Evolutionary conservation across 2,797 vertebrate genomes (phyloP).

Genomic region (Anableps anableps): DNA sequence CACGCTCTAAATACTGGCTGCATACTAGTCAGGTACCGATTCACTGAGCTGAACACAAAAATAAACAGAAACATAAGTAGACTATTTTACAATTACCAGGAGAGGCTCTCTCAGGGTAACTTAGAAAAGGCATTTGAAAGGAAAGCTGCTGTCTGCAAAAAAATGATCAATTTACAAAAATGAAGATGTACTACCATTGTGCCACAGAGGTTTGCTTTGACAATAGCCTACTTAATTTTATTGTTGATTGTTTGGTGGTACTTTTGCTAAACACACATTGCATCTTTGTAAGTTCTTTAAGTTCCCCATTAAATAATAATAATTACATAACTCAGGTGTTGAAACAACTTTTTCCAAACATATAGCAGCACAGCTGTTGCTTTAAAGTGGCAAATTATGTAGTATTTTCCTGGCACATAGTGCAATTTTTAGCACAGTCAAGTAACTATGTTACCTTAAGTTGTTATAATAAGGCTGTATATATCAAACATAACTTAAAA

Average conservation of each 20-base stretch:
- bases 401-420: no score
- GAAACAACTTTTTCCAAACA: background rate
- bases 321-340: background rate
- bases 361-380: background rate
- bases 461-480: no score
- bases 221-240: background rate
- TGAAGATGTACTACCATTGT: background rate
- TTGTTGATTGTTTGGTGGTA: background rate
- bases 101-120: background rate
- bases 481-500: no score
- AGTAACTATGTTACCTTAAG: no score
- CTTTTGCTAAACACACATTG: background rate
- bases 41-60: background rate
- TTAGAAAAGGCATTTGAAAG: background rate
- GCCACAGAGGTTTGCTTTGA: background rate
- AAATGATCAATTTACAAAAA: background rate
- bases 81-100: background rate
- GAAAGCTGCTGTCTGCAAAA: background rate
- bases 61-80: background rate
- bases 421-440: no score
- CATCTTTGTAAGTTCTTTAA: background rate
- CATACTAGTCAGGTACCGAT: constrained; percentile 94
- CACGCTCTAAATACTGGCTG: constrained; percentile 94
- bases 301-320: background rate
- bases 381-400: no score